Percentiles rank a stretch among this genome's conserved stretches.
phyloP scores from a whole-genome alignment of 2,888 invertebrate genomes.

The Xestobium rufovillosum region DNA sequence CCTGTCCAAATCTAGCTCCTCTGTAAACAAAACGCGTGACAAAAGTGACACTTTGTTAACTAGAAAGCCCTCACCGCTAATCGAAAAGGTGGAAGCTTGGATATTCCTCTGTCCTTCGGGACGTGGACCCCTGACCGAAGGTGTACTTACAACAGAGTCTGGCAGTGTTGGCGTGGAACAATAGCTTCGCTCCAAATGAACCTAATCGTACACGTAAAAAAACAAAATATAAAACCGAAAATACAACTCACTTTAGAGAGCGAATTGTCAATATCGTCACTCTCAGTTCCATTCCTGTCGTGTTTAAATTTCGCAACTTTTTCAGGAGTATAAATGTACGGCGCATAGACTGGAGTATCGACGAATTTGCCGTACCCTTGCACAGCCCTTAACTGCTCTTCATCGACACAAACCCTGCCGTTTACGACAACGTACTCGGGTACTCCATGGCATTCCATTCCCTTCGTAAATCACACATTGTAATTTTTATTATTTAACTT shows the following conservation, averaged over 20 bases:
- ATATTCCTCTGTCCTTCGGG: conserved; percentile 67
- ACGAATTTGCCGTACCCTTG: conserved; percentile 88
- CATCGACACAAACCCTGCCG: conserved; percentile 87
- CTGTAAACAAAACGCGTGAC: conserved; percentile 54
- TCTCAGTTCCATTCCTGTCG: conserved; percentile 55
- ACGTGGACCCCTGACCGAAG: conserved; percentile 61
- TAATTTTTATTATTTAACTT: conserved; percentile 6
- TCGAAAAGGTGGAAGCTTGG: conserved; percentile 89
- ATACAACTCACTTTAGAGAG: too few relatives aligned
- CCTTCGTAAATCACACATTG: conserved; percentile 45
- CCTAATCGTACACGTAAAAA: conserved; percentile 19
- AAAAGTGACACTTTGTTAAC: not conserved
- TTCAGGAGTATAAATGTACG: conserved; percentile 61
- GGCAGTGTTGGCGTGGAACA: conserved; percentile 45
- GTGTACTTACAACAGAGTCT: conserved; percentile 52
- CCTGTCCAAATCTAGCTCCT: conserved; percentile 67
- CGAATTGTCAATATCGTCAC: conserved; percentile 23
- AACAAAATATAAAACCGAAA: conserved; percentile 9
- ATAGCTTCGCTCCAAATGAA: conserved; percentile 31
- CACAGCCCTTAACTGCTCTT: conserved; percentile 78
- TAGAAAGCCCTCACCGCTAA: conserved; percentile 76
- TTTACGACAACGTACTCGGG: conserved; percentile 88
- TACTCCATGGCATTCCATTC: conserved; percentile 84
- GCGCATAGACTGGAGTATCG: conserved; percentile 65
- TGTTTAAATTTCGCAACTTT: conserved; percentile 33